These are phyloP conservation scores for Papilio protenor DNA, from an alignment of 2,888 invertebrate species.

Conservation along the genomic window DNA sequence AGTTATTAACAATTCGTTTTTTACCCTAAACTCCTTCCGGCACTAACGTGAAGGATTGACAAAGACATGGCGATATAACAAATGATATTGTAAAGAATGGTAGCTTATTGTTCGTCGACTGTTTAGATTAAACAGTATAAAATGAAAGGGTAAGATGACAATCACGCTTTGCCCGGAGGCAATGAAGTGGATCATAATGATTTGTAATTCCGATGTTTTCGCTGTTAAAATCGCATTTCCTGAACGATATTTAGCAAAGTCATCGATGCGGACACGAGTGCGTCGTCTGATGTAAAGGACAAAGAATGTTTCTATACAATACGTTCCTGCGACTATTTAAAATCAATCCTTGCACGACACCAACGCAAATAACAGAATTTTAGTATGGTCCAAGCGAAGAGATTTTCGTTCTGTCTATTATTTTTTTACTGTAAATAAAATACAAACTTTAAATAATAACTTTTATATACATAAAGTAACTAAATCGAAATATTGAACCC, in stretches of 20 bases:
- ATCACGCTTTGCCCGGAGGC: constrained; percentile 80
- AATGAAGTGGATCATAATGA: constrained; percentile 76
- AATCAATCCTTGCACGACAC: constrained; percentile 76
- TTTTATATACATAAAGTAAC: neutral
- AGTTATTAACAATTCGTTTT: neutral
- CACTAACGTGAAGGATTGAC: constrained; percentile 22
- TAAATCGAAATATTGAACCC: neutral
- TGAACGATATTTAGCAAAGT: constrained; percentile 74
- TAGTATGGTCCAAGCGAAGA: constrained; percentile 53
- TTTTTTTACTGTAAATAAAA: neutral
- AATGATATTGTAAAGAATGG: constrained; percentile 54
- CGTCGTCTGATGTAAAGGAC: constrained; percentile 66
- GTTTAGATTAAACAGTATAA: constrained; percentile 70
- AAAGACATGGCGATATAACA: constrained; percentile 35
- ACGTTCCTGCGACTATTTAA: constrained; percentile 72
- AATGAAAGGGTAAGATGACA: constrained; percentile 74
- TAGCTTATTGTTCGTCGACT: constrained; percentile 56
- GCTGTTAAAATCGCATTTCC: constrained; percentile 83
- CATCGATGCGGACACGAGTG: constrained; percentile 74
- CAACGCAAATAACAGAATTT: constrained; percentile 61
- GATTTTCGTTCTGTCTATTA: neutral
- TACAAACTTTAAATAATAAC: neutral
- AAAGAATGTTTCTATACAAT: constrained; percentile 73
- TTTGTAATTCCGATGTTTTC: constrained; percentile 82
- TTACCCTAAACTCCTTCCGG: constrained; percentile 26